Conservation (phyloP, 1,140 invertebrate species). For the Lethocerus indicus region DNA sequence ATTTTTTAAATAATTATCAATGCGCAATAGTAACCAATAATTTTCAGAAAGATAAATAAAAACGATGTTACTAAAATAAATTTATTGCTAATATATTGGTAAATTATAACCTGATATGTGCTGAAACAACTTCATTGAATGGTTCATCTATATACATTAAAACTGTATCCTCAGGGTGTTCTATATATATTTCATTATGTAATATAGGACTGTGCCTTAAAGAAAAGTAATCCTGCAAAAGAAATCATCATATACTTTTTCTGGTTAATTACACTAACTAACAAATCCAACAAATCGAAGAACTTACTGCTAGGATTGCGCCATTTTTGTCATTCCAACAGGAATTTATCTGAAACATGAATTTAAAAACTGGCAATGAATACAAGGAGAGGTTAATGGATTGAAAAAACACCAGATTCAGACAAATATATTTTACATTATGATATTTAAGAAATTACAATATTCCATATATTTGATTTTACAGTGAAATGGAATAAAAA, state of each 20-base stretch:
- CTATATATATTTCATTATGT: constrained; percentile 5
- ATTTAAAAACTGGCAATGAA: too few species aligned
- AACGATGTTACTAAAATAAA: not conserved
- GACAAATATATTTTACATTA: too few species aligned
- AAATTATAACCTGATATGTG: constrained; percentile 12
- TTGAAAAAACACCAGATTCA: too few species aligned
- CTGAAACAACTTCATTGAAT: constrained; percentile 8
- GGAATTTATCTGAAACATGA: constrained; percentile 9
- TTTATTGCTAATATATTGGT: constrained; percentile 23
- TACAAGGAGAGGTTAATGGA: too few species aligned
- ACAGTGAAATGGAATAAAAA: too few species aligned
- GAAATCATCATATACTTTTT: not conserved
- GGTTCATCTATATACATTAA: constrained; percentile 9
- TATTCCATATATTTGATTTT: too few species aligned
- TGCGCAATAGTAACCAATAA: not conserved
- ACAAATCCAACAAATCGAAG: constrained; percentile 2
- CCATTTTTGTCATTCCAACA: constrained; percentile 14
- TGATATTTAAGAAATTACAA: too few species aligned
- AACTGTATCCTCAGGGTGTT: not conserved
- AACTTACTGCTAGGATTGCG: constrained; percentile 9
- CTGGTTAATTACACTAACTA: not conserved
- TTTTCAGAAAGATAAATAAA: not conserved
- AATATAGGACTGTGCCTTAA: constrained; percentile 7
- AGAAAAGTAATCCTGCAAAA: constrained; percentile 14
- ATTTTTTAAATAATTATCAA: not conserved